A percentile compares a stretch with the other conserved stretches of the same genome.
Conservation (phyloP, 2,113 vertebrate species). For the Nymphicus hollandicus region DNA sequence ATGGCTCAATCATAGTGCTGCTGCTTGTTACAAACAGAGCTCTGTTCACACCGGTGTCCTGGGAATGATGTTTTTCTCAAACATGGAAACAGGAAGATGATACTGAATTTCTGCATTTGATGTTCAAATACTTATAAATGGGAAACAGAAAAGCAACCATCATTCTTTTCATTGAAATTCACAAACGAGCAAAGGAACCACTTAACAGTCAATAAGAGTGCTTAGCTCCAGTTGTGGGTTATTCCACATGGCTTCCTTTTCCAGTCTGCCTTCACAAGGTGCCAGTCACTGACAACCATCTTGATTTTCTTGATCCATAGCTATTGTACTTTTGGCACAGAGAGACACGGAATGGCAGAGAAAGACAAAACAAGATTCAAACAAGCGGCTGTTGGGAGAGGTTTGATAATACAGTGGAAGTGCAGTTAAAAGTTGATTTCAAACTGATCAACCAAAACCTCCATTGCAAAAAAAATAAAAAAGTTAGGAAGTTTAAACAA, state of each 20-base stretch:
- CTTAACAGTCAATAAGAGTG: not conserved
- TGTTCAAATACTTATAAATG: not conserved
- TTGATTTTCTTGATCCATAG: not conserved
- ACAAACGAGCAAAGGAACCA: not conserved
- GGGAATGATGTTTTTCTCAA: not conserved
- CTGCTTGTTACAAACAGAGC: not conserved
- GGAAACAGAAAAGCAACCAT: not conserved
- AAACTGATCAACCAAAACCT: not conserved
- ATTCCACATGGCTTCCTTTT: not conserved
- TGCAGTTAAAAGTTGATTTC: not conserved
- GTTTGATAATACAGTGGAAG: not conserved
- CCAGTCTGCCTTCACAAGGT: not conserved
- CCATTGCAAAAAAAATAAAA: not conserved
- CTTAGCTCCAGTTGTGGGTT: not conserved
- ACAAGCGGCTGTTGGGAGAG: not conserved
- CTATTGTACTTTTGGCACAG: not conserved
- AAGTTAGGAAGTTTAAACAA: not conserved
- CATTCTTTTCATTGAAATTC: not conserved
- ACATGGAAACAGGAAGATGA: not conserved
- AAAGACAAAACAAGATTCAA: not conserved
- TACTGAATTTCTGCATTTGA: not conserved
- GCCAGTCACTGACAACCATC: not conserved
- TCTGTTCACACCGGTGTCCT: not conserved
- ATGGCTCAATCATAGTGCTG: not conserved
- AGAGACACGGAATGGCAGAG: not conserved